phyloP scores from a whole-genome alignment of 2,888 invertebrate genomes.

The Eupeodes latifasciatus region DNA sequence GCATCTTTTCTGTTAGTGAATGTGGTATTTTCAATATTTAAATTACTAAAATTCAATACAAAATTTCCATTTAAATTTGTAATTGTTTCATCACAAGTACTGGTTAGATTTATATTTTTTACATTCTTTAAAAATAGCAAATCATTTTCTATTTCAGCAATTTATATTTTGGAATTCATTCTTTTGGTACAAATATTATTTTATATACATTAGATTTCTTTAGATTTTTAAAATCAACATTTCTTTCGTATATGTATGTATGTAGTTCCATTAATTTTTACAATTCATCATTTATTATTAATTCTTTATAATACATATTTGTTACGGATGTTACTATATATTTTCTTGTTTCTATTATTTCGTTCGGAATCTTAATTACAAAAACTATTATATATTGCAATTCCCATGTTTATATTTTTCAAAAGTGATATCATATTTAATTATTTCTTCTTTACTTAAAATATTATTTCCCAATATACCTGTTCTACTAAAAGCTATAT shows the following conservation, averaged over 20 bases:
- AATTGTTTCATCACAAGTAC: neutral
- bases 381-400: neutral
- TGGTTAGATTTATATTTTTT: neutral
- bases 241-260: no score
- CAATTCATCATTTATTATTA: no score
- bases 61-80: neutral
- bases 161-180: neutral
- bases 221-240: no score
- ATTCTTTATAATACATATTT: neutral
- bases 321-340: neutral
- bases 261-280: no score
- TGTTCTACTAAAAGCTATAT: neutral
- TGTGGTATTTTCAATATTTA: neutral
- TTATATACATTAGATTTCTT: neutral
- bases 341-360: neutral
- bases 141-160: neutral
- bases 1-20: neutral
- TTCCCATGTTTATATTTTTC: neutral
- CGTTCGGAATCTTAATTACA: neutral
- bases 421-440: neutral
- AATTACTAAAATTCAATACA: neutral
- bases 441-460: neutral
- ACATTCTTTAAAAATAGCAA: neutral
- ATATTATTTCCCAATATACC: slow-evolving; percentile 1
- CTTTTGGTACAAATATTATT: neutral